Conservation (phyloP, 2,113 vertebrate genomes). For the Eleginops maclovinus region DNA sequence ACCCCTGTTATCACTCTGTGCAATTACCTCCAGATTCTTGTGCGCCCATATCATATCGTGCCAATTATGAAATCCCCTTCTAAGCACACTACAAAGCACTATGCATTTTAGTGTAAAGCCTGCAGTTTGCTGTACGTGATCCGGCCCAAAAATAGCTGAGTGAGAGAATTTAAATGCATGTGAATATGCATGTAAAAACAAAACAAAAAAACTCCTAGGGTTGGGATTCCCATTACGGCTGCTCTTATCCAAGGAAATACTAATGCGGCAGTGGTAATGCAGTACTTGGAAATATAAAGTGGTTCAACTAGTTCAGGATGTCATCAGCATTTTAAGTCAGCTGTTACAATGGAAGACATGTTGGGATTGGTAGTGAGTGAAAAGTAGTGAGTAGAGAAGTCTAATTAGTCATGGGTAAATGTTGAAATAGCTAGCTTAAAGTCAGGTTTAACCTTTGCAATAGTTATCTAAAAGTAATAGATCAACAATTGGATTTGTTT, state of each 20-base stretch:
- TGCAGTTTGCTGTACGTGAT: conserved; percentile 30
- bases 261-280: not conserved
- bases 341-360: not conserved
- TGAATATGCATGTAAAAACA: conserved; percentile 27
- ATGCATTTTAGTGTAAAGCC: conserved; percentile 45
- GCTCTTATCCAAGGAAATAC: not conserved
- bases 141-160: conserved; percentile 4
- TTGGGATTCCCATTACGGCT: not conserved
- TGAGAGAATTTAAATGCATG: not conserved
- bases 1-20: conserved; percentile 77
- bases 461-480: too few relatives aligned
- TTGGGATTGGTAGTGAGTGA: not conserved
- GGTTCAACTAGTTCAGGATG: not conserved
- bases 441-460: too few relatives aligned
- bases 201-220: not conserved
- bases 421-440: too few relatives aligned
- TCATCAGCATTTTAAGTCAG: not conserved
- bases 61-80: conserved; percentile 65
- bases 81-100: conserved; percentile 48
- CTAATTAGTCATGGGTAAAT: too few relatives aligned
- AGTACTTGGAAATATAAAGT: not conserved
- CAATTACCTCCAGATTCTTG: conserved; percentile 79
- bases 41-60: conserved; percentile 60
- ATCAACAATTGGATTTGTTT: too few relatives aligned
- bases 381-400: too few relatives aligned